These are phyloP conservation scores for Aegotheles bennettii DNA, from an alignment of 2,113 vertebrate genomes.

Conservation along the genomic window DNA sequence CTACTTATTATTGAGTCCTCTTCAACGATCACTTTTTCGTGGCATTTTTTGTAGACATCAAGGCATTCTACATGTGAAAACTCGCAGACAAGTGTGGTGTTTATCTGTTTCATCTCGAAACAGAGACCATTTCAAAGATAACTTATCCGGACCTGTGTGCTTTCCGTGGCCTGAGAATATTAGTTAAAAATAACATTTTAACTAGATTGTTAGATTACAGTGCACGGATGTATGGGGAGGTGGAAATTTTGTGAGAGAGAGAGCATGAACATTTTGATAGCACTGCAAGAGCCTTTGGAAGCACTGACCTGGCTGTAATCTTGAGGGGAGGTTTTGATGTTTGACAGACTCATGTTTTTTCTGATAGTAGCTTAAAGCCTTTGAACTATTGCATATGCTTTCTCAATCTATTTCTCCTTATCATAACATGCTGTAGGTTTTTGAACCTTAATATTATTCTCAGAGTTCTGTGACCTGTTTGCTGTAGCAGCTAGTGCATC, in stretches of 20 bases:
- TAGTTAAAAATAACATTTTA: neutral
- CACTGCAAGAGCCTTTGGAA: neutral
- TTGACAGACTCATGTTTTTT: neutral
- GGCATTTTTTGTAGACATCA: neutral
- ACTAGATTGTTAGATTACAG: neutral
- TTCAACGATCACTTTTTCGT: neutral
- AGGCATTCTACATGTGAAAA: neutral
- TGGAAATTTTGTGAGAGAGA: neutral
- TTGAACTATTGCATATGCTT: neutral
- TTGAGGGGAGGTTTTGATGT: neutral
- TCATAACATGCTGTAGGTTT: neutral
- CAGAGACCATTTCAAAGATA: neutral
- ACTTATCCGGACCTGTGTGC: neutral
- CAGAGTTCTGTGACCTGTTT: neutral
- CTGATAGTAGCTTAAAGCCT: constrained; percentile 20
- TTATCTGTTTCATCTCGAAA: neutral
- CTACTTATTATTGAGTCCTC: neutral
- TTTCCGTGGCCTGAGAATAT: neutral
- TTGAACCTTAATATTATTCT: constrained; percentile 40
- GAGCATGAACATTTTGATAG: neutral
- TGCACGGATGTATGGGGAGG: neutral
- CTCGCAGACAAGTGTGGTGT: neutral
- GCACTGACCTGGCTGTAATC: neutral
- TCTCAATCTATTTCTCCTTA: neutral
- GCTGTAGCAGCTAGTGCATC: neutral